Evolutionary conservation across 2,888 invertebrate species (phyloP), one percentile per base, ranked within the genome.

Genomic region (Crossocerus cetratus): DNA sequence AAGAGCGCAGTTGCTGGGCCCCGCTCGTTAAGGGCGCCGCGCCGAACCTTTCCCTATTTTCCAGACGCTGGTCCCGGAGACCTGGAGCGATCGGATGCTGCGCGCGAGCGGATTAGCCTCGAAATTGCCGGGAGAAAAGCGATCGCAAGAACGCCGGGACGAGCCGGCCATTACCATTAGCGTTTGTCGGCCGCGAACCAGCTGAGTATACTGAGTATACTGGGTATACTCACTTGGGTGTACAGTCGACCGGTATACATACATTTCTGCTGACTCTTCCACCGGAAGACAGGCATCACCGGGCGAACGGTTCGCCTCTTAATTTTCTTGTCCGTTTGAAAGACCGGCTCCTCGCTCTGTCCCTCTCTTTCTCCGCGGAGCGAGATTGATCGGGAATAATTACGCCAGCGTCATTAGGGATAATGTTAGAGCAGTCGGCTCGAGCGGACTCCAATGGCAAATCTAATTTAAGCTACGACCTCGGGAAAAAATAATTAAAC

Each of bases 1-100:
- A n/a, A 32, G 8, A 32, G 8, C 16, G 16, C 16, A 49, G 14
- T 49, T 16, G 49, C 49, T 14, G 32, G 32, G 11, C 0, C 32
- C 11, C 5, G 53, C 59, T 61, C 65, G 63, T 69, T 57, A 66
- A 72, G 56, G 42, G 49, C 45, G 59, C 11, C 42, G 49, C 45
- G 59, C 11, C 42, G 18, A 20, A 18, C 49, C 32, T 58, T 69
- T 74, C 49, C 57, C 66, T 57, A 57, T 57, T 55, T 56, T 65
- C 65, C 44, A 65, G 57, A 45, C 16, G 65, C 57, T 65, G 65
- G 63, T 54, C 56, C 32, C 8, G 8, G 32, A n/a, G n/a, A n/a
- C n/a, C n/a, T n/a, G n/a, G n/a, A n/a, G n/a, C 49, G 22, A 49
- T 53, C 32, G 54, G 18, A 49, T 62, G 49, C 53, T 49, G 54